Percentiles rank a stretch among this genome's conserved stretches.
Conservation (phyloP, 2,888 invertebrate species). For the Dorcus parallelipipedus region DNA sequence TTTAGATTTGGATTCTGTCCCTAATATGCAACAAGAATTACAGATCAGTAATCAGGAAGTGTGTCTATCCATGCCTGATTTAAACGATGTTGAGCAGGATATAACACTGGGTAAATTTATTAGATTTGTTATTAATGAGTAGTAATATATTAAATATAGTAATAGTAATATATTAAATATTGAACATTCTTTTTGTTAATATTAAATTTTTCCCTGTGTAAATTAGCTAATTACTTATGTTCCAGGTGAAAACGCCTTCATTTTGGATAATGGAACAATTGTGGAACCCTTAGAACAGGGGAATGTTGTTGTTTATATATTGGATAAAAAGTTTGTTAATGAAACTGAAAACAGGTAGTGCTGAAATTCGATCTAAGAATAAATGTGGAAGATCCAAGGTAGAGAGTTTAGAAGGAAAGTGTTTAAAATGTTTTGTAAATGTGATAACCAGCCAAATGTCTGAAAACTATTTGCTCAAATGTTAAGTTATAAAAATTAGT, state of each 20-base stretch:
- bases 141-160: not conserved
- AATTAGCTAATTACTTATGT: constrained; percentile 3
- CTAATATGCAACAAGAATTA: constrained; percentile 14
- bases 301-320: constrained; percentile 39
- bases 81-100: constrained; percentile 39
- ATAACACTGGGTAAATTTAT: constrained; percentile 38
- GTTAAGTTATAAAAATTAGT: too few species aligned
- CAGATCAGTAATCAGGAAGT: constrained; percentile 29
- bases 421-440: too few species aligned
- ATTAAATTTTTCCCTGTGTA: too few species aligned
- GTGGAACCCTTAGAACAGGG: constrained; percentile 38
- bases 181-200: too few species aligned
- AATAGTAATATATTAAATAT: not conserved
- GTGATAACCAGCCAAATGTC: too few species aligned
- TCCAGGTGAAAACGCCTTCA: constrained; percentile 40
- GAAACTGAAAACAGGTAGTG: too few species aligned
- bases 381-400: too few species aligned
- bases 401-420: too few species aligned
- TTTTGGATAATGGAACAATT: constrained; percentile 41
- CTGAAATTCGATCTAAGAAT: too few species aligned
- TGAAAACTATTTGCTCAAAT: too few species aligned
- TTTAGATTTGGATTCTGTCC: constrained; percentile 36
- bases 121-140: constrained; percentile 15
- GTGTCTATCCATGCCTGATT: constrained; percentile 45
- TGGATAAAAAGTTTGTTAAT: constrained; percentile 23